These are phyloP conservation scores for Apodemia duryi DNA, from an alignment of 2,888 invertebrate species.

Conservation along the genomic window DNA sequence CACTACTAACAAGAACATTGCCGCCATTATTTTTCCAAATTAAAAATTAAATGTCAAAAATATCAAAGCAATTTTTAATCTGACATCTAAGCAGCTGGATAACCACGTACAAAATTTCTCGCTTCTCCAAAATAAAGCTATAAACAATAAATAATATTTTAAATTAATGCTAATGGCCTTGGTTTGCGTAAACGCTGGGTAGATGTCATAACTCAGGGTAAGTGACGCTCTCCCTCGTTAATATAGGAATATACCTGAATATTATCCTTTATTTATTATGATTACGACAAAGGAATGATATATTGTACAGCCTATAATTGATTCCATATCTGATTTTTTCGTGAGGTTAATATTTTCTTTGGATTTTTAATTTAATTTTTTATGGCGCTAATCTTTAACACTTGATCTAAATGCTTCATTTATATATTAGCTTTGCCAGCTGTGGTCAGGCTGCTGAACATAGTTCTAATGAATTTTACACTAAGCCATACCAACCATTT, in stretches of 20 bases:
- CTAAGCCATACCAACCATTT: too few relatives aligned
- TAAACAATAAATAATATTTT: constrained; percentile 76
- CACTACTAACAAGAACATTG: neutral
- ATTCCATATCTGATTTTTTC: constrained; percentile 6
- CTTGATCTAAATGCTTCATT: too few relatives aligned
- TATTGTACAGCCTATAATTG: constrained; percentile 12
- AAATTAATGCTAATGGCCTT: constrained; percentile 76
- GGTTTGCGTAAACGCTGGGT: constrained; percentile 67
- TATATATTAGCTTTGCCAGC: too few relatives aligned
- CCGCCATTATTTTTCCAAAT: neutral
- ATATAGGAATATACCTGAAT: constrained; percentile 57
- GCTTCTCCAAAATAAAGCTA: constrained; percentile 20
- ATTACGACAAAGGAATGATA: constrained; percentile 49
- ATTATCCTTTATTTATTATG: constrained; percentile 63
- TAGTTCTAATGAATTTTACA: too few relatives aligned
- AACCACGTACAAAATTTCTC: constrained; percentile 14
- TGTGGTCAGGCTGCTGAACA: too few relatives aligned
- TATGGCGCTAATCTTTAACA: too few relatives aligned
- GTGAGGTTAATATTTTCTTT: neutral
- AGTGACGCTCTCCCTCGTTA: constrained; percentile 52
- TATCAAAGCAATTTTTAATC: neutral
- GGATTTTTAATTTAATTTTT: neutral
- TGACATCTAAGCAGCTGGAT: constrained; percentile 11
- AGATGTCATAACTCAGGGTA: constrained; percentile 66
- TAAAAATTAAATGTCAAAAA: neutral